A percentile compares a stretch with the other conserved stretches of the same genome.
Conservation (phyloP, 2,888 invertebrate genomes). For the Augochlorella aurata region DNA sequence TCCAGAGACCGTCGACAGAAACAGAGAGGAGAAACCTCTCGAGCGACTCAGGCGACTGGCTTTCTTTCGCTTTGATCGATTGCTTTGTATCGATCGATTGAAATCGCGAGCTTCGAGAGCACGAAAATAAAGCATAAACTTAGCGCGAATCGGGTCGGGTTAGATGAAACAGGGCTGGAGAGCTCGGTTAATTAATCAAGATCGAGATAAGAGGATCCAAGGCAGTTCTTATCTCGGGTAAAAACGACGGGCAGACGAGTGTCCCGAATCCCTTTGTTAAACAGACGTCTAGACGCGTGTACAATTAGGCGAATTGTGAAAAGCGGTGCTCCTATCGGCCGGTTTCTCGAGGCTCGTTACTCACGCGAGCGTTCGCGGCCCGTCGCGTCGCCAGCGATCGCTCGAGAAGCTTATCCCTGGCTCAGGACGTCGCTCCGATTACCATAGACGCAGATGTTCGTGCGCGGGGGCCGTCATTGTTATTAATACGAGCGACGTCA, state of each 20-base stretch:
- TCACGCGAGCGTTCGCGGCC: background rate
- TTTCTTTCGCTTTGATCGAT: background rate
- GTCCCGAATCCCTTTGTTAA: background rate
- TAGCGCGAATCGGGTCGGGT: background rate
- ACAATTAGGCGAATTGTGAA: background rate
- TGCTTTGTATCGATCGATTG: background rate
- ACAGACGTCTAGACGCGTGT: background rate
- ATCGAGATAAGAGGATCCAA: background rate
- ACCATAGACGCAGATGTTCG: background rate
- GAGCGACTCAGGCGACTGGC: background rate
- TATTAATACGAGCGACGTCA: conserved; percentile 38
- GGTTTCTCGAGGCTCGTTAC: background rate
- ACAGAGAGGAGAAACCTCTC: background rate
- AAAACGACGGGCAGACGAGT: background rate
- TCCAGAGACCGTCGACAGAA: background rate
- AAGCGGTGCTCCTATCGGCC: background rate
- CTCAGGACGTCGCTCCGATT: background rate
- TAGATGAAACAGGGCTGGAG: background rate
- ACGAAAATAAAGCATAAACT: no score
- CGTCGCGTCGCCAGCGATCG: background rate
- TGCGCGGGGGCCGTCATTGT: conserved; percentile 28
- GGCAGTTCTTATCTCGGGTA: background rate
- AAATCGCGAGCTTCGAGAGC: background rate
- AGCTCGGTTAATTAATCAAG: background rate
- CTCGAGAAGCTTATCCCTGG: background rate